phyloP scores from a whole-genome alignment of 2,113 vertebrate genomes.

The Tichodroma muraria region DNA sequence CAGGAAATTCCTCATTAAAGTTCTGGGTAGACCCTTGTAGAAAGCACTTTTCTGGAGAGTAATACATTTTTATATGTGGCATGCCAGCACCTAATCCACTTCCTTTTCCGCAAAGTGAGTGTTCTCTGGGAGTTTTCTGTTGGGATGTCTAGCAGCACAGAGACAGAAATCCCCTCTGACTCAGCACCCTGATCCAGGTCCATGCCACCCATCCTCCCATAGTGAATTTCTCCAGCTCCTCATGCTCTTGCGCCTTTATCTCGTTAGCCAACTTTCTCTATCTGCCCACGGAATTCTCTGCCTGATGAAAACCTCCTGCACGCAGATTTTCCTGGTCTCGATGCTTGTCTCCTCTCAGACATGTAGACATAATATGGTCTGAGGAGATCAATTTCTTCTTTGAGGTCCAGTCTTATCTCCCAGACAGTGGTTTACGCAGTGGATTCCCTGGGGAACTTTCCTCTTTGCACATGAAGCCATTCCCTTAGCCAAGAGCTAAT shows the following conservation, averaged over 20 bases:
- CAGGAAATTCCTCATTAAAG: background rate
- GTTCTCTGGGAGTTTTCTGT: background rate
- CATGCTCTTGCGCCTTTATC: background rate
- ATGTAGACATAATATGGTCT: conserved; percentile 58
- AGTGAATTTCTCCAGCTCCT: background rate
- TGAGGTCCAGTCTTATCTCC: conserved; percentile 52
- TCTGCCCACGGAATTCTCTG: conserved; percentile 60
- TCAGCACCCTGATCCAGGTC: background rate
- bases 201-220: background rate
- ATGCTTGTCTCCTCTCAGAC: conserved; percentile 19
- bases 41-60: background rate
- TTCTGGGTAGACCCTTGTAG: background rate
- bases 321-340: conserved; percentile 12
- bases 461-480: background rate
- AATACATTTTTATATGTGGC: background rate
- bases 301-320: conserved; percentile 57
- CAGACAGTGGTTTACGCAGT: conserved; percentile 47
- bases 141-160: background rate
- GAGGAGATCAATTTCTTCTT: conserved; percentile 52
- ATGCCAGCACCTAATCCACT: background rate
- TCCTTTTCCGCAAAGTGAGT: background rate
- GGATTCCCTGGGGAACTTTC: conserved; percentile 46
- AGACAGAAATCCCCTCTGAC: background rate
- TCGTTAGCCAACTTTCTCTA: conserved; percentile 13
- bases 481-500: conserved; percentile 43